Base-by-base conservation (phyloP, 2,888 invertebrate genomes). In the Caenorhabditis angaria region DNA sequence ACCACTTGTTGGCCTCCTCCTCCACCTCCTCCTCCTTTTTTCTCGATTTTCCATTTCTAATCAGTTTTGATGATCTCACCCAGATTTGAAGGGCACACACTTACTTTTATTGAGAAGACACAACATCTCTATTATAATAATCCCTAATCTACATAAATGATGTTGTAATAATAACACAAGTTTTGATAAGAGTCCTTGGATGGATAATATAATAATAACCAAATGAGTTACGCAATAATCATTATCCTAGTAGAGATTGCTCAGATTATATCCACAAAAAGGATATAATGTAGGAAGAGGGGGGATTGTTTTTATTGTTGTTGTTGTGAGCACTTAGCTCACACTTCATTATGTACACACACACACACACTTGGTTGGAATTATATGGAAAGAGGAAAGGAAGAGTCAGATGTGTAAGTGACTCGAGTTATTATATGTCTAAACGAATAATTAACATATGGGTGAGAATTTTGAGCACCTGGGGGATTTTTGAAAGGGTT, bases 341-440 rank as follows among this genome's bases (percentile, higher is more conserved):
- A 41, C 41, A 41, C 41, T 41, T 41, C 41, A 41, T 41, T 41
- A 41, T 41, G 14, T 41, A 41, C 41, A 41, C 32, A 32, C 32
- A 32, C 32, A 32, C 32, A 32, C 41, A 41, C 41, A 41, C 41
- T 41, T 41, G 41, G 41, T 41, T 41, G 41, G 41, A 41, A 41
- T 41, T 41, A 41, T 41, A 14, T 41, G 41, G 18, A 14, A 41
- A 41, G 3, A 18, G 8, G 10, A 32, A 32, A 32, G 32, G 32
- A 10, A n/a, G n/a, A n/a, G n/a, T n/a, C n/a, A n/a, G n/a, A n/a
- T n/a, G n/a, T n/a, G n/a, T n/a, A n/a, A n/a, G n/a, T n/a, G n/a
- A n/a, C n/a, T n/a, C n/a, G n/a, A n/a, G n/a, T n/a, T n/a, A n/a
- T n/a, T n/a, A n/a, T n/a, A n/a, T n/a, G n/a, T n/a, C n/a, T n/a